These are phyloP conservation scores for Micronisus gabar DNA, from an alignment of 2,113 vertebrate genomes.

Conservation along the genomic window DNA sequence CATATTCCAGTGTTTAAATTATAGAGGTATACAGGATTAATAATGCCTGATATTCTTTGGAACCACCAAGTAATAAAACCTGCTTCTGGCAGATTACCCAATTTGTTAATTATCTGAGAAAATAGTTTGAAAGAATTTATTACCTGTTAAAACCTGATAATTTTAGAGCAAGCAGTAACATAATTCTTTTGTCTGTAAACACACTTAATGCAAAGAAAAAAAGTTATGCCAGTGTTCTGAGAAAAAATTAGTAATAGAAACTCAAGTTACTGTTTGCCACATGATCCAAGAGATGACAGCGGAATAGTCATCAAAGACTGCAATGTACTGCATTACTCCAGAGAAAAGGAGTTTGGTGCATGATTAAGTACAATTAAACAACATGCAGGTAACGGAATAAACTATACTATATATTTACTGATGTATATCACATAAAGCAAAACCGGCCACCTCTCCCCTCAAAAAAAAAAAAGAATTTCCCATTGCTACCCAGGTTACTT, in stretches of 20 bases:
- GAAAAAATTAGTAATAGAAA: neutral
- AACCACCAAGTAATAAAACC: neutral
- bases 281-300: neutral
- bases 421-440: neutral
- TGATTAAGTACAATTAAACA: neutral
- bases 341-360: neutral
- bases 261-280: neutral
- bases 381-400: neutral
- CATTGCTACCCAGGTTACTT: neutral
- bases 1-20: neutral
- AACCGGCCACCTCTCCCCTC: neutral
- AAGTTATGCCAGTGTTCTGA: neutral
- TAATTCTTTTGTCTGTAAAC: neutral
- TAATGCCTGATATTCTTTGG: neutral
- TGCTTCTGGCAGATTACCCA: neutral
- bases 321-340: neutral
- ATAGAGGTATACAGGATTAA: neutral
- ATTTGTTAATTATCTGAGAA: conserved; percentile 19
- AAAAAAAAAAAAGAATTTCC: neutral
- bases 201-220: neutral
- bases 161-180: neutral
- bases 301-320: neutral
- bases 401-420: neutral
- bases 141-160: conserved; percentile 2
- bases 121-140: neutral